Percentiles rank a stretch among this genome's conserved stretches.
These are phyloP conservation scores for Felis chaus DNA, from an alignment of 2,113 vertebrate genomes.

Conservation along the genomic window DNA sequence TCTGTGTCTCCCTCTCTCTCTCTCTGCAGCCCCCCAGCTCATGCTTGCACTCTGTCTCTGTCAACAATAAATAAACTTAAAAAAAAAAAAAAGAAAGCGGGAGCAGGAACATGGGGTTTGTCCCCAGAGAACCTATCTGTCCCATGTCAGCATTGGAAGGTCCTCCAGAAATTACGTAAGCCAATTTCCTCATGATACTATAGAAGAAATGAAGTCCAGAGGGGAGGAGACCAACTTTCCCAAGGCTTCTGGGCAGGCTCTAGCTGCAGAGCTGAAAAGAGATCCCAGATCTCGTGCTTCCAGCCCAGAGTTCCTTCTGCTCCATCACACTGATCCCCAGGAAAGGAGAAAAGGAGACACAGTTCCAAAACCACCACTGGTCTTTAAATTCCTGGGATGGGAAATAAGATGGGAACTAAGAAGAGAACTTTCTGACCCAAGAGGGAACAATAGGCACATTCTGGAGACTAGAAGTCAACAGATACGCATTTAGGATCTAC, in stretches of 20 bases:
- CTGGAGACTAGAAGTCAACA: neutral
- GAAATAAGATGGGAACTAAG: neutral
- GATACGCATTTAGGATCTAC: neutral
- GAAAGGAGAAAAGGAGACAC: neutral
- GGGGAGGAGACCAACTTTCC: neutral
- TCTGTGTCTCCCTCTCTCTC: too few species aligned
- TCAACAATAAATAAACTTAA: too few species aligned
- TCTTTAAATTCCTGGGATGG: neutral
- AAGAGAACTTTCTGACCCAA: neutral
- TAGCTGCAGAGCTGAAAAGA: neutral
- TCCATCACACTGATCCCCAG: neutral
- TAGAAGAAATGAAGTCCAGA: neutral
- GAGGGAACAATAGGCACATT: neutral
- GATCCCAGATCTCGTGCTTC: neutral
- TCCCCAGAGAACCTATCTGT: neutral
- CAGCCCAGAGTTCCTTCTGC: neutral
- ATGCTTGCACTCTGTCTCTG: too few species aligned
- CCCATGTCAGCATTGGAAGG: neutral
- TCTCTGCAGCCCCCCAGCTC: too few species aligned
- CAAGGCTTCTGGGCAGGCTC: neutral
- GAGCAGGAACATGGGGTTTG: neutral
- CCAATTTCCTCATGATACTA: neutral
- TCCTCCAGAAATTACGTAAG: neutral
- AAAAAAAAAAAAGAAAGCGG: neutral
- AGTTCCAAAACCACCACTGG: fast-evolving